These are phyloP conservation scores for Rhyzopertha dominica DNA, from an alignment of 1,140 invertebrate genomes.

Conservation along the genomic window DNA sequence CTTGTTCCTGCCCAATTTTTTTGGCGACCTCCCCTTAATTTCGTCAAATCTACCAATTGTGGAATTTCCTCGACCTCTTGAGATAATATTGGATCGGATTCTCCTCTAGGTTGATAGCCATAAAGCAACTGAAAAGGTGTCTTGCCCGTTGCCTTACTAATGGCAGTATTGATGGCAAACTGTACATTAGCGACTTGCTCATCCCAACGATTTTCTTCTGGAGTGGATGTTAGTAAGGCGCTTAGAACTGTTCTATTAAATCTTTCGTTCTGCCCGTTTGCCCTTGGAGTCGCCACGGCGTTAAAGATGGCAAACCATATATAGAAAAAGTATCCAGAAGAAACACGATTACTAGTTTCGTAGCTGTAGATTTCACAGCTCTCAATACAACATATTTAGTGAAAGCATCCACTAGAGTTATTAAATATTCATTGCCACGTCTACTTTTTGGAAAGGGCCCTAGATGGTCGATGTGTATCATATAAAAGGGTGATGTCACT, in stretches of 20 bases:
- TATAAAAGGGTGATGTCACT: conserved; percentile 22
- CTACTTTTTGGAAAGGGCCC: conserved; percentile 29
- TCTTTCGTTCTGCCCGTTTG: conserved; percentile 30
- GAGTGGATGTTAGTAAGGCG: too few species aligned
- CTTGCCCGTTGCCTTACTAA: too few species aligned
- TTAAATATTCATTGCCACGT: conserved; percentile 18
- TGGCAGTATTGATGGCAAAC: too few species aligned
- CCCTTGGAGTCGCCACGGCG: conserved; percentile 30
- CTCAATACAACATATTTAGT: conserved; percentile 17
- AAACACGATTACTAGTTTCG: conserved; percentile 11
- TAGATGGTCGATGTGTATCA: conserved; percentile 31
- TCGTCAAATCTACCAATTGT: too few species aligned
- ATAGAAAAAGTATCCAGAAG: conserved; percentile 17
- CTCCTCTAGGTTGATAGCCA: too few species aligned
- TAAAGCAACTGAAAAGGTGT: too few species aligned
- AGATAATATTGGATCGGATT: too few species aligned
- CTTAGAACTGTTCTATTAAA: conserved; percentile 22
- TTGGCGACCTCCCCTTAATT: too few species aligned
- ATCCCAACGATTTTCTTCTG: too few species aligned
- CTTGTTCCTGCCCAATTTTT: too few species aligned
- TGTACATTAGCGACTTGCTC: too few species aligned
- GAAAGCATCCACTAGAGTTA: conserved; percentile 18
- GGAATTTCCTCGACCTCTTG: too few species aligned
- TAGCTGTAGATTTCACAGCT: conserved; percentile 18
- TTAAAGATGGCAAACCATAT: conserved; percentile 16